phyloP scores from a whole-genome alignment of 2,113 vertebrate genomes.

The Microcebus murinus region DNA sequence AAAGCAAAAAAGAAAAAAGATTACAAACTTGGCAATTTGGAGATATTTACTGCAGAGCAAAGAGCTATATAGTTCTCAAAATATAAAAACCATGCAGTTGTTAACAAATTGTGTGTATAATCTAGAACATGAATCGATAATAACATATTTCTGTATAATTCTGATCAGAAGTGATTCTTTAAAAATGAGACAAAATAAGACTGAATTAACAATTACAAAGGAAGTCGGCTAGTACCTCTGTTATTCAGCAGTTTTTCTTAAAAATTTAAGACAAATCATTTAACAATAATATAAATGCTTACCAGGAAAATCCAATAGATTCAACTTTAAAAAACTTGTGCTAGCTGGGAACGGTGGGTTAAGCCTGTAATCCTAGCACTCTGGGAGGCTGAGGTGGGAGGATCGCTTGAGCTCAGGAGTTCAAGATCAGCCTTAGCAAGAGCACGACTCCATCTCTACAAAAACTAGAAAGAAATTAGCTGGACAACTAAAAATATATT shows the following conservation, averaged over 20 bases:
- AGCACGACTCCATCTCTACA: too few relatives aligned
- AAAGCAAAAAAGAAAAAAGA: background rate
- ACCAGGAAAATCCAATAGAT: background rate
- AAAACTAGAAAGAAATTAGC: too few relatives aligned
- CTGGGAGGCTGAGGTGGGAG: too few relatives aligned
- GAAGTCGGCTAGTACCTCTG: background rate
- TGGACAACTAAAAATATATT: too few relatives aligned
- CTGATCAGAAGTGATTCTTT: background rate
- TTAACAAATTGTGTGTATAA: background rate
- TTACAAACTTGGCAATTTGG: background rate
- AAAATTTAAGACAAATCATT: background rate
- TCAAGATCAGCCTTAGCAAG: too few relatives aligned
- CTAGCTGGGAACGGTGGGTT: background rate
- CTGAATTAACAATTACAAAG: background rate
- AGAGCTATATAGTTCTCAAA: background rate
- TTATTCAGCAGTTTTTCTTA: background rate
- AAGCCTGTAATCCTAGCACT: too few relatives aligned
- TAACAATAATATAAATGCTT: background rate
- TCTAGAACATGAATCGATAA: background rate
- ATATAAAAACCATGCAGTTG: background rate
- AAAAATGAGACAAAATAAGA: background rate
- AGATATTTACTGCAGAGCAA: background rate
- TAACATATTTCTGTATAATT: background rate
- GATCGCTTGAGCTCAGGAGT: too few relatives aligned
- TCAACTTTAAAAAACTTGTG: background rate